A percentile compares a stretch with the other conserved stretches of the same genome.
phyloP scores from a whole-genome alignment of 2,113 vertebrate genomes.

The Python bivittatus region DNA sequence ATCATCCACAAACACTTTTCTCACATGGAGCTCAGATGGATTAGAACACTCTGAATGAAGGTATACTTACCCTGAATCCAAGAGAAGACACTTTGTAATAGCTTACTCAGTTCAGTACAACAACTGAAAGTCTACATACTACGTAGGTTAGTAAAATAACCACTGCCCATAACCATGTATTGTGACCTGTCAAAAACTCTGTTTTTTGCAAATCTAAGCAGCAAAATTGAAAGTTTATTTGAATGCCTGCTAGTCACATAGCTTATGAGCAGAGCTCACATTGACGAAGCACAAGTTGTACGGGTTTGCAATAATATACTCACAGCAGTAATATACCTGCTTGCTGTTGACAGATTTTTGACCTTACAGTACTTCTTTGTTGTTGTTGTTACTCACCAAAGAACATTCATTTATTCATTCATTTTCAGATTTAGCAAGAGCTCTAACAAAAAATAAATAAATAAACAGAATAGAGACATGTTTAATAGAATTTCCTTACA shows the following conservation, averaged over 20 bases:
- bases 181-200: background rate
- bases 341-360: constrained; percentile 13
- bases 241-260: background rate
- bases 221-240: background rate
- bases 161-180: background rate
- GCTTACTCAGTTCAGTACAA: background rate
- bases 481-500: background rate
- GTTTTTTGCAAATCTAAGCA: background rate
- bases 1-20: background rate
- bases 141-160: background rate
- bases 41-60: background rate
- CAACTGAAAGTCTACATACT: background rate
- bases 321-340: background rate
- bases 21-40: background rate
- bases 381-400: background rate
- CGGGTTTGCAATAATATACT: background rate
- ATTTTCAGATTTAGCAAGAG: background rate
- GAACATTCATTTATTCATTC: constrained; percentile 4
- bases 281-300: background rate
- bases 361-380: fast-evolving
- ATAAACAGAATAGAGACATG: background rate
- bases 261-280: background rate
- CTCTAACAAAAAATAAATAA: background rate
- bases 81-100: background rate
- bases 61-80: constrained; percentile 9